These are phyloP conservation scores for Watsonalla cultraria DNA, from an alignment of 2,888 invertebrate species.

Conservation along the genomic window DNA sequence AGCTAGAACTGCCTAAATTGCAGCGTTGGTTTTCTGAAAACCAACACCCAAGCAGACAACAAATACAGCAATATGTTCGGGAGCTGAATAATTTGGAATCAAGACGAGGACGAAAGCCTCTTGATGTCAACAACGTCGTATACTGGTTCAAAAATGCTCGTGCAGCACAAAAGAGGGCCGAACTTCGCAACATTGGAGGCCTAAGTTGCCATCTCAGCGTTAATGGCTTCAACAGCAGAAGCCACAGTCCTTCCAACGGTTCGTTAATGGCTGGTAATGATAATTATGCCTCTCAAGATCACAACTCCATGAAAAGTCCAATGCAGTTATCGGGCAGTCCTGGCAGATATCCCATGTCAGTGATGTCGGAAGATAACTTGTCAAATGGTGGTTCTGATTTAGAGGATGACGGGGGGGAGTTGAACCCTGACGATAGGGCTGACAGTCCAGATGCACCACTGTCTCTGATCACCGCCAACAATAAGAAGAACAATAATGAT, in stretches of 20 bases:
- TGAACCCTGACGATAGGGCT: slow-evolving; percentile 76
- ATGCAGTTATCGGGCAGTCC: slow-evolving; percentile 75
- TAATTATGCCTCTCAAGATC: slow-evolving; percentile 78
- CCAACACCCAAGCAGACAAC: slow-evolving; percentile 97
- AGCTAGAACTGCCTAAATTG: slow-evolving; percentile 95
- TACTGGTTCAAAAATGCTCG: slow-evolving; percentile 99
- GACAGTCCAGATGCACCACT: slow-evolving; percentile 83
- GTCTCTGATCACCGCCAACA: slow-evolving; percentile 80
- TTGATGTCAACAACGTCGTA: slow-evolving; percentile 97
- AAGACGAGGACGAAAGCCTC: slow-evolving; percentile 92
- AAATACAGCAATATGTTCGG: slow-evolving; percentile 96
- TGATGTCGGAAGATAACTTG: slow-evolving; percentile 82
- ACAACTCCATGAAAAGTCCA: slow-evolving; percentile 81
- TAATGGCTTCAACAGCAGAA: slow-evolving; percentile 82
- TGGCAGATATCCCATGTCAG: slow-evolving; percentile 80
- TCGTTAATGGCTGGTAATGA: slow-evolving; percentile 80
- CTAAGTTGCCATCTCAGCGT: slow-evolving; percentile 78
- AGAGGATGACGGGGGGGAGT: slow-evolving; percentile 82
- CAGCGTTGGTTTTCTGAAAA: slow-evolving; percentile 98
- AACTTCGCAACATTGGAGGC: slow-evolving; percentile 83
- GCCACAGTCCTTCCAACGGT: slow-evolving; percentile 81
- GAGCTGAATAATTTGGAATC: slow-evolving; percentile 96
- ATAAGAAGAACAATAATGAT: slow-evolving; percentile 71
- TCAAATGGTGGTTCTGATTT: slow-evolving; percentile 83
- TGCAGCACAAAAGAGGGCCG: slow-evolving; percentile 95